Percentiles rank a stretch among this genome's conserved stretches.
phyloP scores from a whole-genome alignment of 2,888 invertebrate genomes.

The Crocallis elinguaria region DNA sequence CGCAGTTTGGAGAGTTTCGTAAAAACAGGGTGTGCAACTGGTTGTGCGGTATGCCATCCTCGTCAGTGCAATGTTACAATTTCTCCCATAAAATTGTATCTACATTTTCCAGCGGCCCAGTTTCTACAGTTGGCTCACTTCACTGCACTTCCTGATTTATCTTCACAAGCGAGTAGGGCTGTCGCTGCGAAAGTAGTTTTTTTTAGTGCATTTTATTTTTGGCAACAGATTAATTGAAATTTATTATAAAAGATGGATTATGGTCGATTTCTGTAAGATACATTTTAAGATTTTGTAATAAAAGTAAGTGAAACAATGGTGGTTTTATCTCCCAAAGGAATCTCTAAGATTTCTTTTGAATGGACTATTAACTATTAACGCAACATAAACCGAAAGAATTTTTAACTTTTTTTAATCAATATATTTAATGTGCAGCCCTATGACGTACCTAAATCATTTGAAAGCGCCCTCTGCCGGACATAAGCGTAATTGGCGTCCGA shows the following conservation, averaged over 20 bases:
- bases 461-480: slow-evolving; percentile 49
- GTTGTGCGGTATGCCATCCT: background rate
- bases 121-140: slow-evolving; percentile 51
- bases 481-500: slow-evolving; percentile 55
- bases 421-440: too few species aligned
- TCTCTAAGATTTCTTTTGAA: too few species aligned
- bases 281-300: too few species aligned
- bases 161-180: slow-evolving; percentile 22
- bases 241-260: too few species aligned
- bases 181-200: background rate
- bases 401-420: too few species aligned
- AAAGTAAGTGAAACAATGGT: too few species aligned
- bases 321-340: too few species aligned
- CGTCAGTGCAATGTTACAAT: background rate
- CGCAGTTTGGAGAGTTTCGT: slow-evolving; percentile 3
- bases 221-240: too few species aligned
- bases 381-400: too few species aligned
- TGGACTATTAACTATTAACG: too few species aligned
- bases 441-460: slow-evolving; percentile 42
- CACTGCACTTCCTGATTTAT: slow-evolving; percentile 42
- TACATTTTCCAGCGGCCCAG: slow-evolving; percentile 40
- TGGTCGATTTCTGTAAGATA: too few species aligned
- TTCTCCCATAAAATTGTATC: slow-evolving; percentile 14
- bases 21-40: slow-evolving; percentile 8
- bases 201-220: too few species aligned